Evolutionary conservation across 2,113 vertebrate genomes (phyloP).

Genomic region (Hassar affinis): DNA sequence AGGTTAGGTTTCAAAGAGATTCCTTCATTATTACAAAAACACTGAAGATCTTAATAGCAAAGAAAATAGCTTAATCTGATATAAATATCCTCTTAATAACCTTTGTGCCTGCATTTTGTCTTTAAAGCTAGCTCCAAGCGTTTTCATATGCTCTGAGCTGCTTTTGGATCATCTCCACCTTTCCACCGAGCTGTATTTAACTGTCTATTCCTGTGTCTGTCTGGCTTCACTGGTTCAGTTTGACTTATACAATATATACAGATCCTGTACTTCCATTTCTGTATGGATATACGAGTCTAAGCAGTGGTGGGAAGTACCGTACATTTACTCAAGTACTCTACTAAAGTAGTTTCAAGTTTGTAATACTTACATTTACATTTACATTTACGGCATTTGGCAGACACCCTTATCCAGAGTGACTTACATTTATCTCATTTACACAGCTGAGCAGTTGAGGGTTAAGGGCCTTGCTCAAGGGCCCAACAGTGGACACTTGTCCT

Average conservation of each 20-base stretch:
- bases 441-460: no score
- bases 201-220: not conserved
- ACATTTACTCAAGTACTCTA: no score
- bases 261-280: not conserved
- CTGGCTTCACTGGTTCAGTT: not conserved
- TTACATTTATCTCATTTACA: no score
- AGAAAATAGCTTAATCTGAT: not conserved
- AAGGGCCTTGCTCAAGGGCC: no score
- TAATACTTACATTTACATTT: no score
- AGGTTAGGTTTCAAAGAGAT: not conserved
- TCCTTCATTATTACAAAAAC: not conserved
- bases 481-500: no score
- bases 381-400: no score
- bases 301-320: no score
- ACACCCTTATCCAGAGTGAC: no score
- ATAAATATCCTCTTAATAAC: not conserved
- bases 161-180: not conserved
- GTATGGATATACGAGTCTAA: no score
- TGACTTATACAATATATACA: not conserved
- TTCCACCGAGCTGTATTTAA: no score
- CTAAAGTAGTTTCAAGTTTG: no score
- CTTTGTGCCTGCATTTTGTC: not conserved
- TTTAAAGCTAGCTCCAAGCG: not conserved
- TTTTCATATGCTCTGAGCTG: not conserved
- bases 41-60: not conserved